phyloP scores from a whole-genome alignment of 2,888 invertebrate genomes.

The Amitus sp. region DNA sequence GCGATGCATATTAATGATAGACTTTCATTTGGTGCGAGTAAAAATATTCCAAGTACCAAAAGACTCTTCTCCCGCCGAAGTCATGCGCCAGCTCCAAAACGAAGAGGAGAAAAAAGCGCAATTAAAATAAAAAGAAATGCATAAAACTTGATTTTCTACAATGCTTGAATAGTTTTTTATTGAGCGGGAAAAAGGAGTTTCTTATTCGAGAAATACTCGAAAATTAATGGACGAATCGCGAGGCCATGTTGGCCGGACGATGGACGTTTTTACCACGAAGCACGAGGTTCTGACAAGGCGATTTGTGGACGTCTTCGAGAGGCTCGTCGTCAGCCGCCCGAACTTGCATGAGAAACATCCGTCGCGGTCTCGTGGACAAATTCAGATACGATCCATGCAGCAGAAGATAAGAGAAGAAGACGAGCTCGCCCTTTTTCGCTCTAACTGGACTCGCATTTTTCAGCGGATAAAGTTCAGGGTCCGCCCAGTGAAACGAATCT shows the following conservation, averaged over 20 bases:
- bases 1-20: slow-evolving; percentile 38
- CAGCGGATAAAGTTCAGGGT: slow-evolving; percentile 67
- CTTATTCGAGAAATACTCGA: too few relatives aligned
- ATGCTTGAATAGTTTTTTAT: too few relatives aligned
- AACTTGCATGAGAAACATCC: slow-evolving; percentile 70
- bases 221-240: slow-evolving; percentile 44
- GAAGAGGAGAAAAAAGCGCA: not conserved
- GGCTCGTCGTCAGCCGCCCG: slow-evolving; percentile 70
- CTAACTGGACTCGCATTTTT: slow-evolving; percentile 67
- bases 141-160: too few relatives aligned
- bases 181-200: too few relatives aligned
- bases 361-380: slow-evolving; percentile 63
- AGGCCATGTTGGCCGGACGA: slow-evolving; percentile 60
- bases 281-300: slow-evolving; percentile 70
- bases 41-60: slow-evolving; percentile 41
- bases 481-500: slow-evolving; percentile 67
- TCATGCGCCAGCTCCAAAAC: not conserved
- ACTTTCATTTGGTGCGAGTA: slow-evolving; percentile 48
- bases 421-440: slow-evolving; percentile 69
- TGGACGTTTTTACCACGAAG: slow-evolving; percentile 67
- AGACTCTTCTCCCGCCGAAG: not conserved
- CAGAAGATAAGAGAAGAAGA: slow-evolving; percentile 71
- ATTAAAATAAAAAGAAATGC: not conserved
- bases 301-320: slow-evolving; percentile 61
- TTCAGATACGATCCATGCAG: slow-evolving; percentile 71